phyloP scores from a whole-genome alignment of 2,888 invertebrate species.

The Neria commutata region DNA sequence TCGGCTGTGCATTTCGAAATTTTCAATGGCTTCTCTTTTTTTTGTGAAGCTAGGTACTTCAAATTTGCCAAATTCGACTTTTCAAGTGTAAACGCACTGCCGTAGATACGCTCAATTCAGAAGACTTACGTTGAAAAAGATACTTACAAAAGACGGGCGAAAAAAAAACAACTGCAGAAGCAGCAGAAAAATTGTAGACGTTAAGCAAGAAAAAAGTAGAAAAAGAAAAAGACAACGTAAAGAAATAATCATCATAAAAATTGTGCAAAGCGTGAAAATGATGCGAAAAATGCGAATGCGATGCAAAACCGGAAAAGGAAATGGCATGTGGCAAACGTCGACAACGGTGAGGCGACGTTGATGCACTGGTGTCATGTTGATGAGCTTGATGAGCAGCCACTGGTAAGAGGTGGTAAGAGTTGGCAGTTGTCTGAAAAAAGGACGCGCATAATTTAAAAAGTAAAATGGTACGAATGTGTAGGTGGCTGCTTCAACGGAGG shows the following conservation, averaged over 20 bases:
- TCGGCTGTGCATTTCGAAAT: too few relatives aligned
- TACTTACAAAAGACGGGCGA: too few relatives aligned
- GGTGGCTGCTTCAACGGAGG: not conserved
- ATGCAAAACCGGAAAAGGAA: slow-evolving; percentile 28
- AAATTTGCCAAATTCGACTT: not conserved
- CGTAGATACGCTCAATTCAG: too few relatives aligned
- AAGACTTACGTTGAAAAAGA: too few relatives aligned
- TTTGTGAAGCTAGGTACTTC: too few relatives aligned
- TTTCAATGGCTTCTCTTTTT: too few relatives aligned
- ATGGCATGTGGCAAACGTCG: slow-evolving; percentile 13
- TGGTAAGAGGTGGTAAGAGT: too few relatives aligned
- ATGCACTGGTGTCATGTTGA: too few relatives aligned
- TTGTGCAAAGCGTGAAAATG: slow-evolving; percentile 17
- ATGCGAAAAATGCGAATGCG: slow-evolving; percentile 30
- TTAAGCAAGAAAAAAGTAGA: not conserved
- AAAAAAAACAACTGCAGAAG: too few relatives aligned
- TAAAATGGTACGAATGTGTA: not conserved
- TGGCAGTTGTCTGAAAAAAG: too few relatives aligned
- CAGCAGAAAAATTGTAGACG: too few relatives aligned
- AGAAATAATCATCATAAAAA: slow-evolving; percentile 28
- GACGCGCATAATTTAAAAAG: not conserved
- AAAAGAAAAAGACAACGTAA: not conserved
- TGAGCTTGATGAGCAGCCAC: too few relatives aligned
- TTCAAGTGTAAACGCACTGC: not conserved
- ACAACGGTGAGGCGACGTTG: slow-evolving; percentile 9